A percentile compares a stretch with the other conserved stretches of the same genome.
These are phyloP conservation scores for Euplexia lucipara DNA, from an alignment of 2,888 invertebrate genomes.

Conservation along the genomic window DNA sequence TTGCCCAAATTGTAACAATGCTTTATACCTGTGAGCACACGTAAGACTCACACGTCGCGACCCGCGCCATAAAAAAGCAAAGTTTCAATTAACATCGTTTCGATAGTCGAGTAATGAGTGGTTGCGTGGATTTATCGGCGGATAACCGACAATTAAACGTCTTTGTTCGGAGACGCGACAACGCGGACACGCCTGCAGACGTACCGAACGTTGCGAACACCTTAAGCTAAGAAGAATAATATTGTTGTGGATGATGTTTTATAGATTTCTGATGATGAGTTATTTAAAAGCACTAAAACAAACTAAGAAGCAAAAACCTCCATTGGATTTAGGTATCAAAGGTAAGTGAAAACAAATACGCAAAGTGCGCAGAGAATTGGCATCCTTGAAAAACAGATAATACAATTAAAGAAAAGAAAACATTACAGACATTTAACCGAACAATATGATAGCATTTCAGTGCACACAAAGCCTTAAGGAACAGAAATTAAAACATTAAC, in stretches of 20 bases:
- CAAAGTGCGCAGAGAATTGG: too few relatives aligned
- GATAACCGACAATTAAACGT: slow-evolving; percentile 88
- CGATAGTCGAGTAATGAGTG: slow-evolving; percentile 87
- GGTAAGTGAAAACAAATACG: too few relatives aligned
- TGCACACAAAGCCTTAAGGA: slow-evolving; percentile 15
- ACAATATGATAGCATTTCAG: not conserved
- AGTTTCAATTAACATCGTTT: slow-evolving; percentile 89
- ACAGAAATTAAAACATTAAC: slow-evolving; percentile 60
- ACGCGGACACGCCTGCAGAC: slow-evolving; percentile 71
- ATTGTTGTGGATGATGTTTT: slow-evolving; percentile 31
- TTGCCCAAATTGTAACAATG: slow-evolving; percentile 50
- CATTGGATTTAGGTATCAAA: too few relatives aligned
- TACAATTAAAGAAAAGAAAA: not conserved
- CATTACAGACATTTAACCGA: not conserved
- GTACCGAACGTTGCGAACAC: slow-evolving; percentile 70
- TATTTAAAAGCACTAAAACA: too few relatives aligned
- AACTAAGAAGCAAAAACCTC: too few relatives aligned
- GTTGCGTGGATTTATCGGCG: slow-evolving; percentile 86
- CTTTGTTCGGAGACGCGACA: slow-evolving; percentile 81
- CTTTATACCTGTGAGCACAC: slow-evolving; percentile 34
- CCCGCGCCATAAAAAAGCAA: slow-evolving; percentile 73
- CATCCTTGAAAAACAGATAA: not conserved
- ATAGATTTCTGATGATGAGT: not conserved
- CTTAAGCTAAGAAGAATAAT: slow-evolving; percentile 60
- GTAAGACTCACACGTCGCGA: slow-evolving; percentile 49